These are phyloP conservation scores for Cygnus olor DNA, from an alignment of 2,797 vertebrate species.

Conservation along the genomic window DNA sequence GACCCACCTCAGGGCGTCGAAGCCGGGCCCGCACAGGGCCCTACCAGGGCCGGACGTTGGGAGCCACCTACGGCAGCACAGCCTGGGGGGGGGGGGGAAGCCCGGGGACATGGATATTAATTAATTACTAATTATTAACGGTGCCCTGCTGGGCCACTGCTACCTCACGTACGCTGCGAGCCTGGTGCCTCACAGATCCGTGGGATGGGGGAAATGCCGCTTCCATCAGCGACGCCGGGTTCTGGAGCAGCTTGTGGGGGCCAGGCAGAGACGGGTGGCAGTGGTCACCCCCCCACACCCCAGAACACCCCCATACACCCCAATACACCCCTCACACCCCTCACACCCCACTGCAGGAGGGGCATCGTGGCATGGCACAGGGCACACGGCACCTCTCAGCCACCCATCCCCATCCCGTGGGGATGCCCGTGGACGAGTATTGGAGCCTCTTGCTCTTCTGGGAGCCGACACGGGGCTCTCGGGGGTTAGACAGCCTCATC, in stretches of 20 bases:
- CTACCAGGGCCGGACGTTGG: background rate
- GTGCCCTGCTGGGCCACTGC: background rate
- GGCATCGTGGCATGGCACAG: fast-evolving
- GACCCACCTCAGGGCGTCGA: background rate
- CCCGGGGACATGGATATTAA: background rate
- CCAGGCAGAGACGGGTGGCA: fast-evolving
- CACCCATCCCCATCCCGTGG: background rate
- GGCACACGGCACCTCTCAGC: fast-evolving
- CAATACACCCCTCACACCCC: too few relatives aligned
- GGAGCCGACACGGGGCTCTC: background rate
- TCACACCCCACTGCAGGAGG: background rate
- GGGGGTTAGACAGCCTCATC: background rate
- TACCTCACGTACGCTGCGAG: background rate
- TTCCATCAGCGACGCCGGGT: background rate
- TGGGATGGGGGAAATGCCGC: background rate
- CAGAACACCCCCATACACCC: fast-evolving
- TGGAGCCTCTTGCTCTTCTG: background rate
- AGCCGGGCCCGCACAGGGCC: background rate
- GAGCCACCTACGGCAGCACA: background rate
- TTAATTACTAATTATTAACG: background rate
- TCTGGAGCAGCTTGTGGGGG: background rate
- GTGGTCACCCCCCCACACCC: fast-evolving
- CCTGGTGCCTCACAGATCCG: background rate
- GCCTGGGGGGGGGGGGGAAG: background rate
- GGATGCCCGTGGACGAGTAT: background rate